Base-by-base conservation (phyloP, 2,113 vertebrate species). In the Percopsis transmontana region DNA sequence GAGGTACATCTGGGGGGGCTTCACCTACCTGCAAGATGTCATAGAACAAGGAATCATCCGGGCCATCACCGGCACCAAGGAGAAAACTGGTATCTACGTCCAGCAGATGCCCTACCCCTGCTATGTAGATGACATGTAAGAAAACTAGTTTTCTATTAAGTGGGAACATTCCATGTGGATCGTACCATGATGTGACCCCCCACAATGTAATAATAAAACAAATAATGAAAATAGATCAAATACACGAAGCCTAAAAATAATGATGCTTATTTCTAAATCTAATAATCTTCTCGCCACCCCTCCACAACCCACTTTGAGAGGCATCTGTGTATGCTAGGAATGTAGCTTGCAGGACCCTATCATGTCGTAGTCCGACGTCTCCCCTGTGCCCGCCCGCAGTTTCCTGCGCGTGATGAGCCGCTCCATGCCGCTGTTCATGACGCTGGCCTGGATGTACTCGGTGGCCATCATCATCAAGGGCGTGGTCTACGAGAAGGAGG, bases 71-170 rank as follows among this genome's bases (percentile, higher is more conserved):
- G 97, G 97, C 67, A 90, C 80, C 0, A 93, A 94, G 80, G 94
- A 95, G 87, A 97, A 88, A 76, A 98, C 93, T 0, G 97, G 97
- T 0, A 89, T 99, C 76, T 99, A 98, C 54, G 87, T 99, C 62
- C 97, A 99, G 77, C 97, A 99, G 91, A 99, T 99, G 97, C 97
- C 97, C 1, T 99, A 99, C 62, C 97, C 97, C 0, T 99, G 97
- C 81, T 99, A 97, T 0, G 97, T 99, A 0, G 97, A 99, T 81
- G 97, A 99, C 76, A 94, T 98, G 97, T 99, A 86, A 80, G 96
- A 89, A 40, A 1, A 38, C 51, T 4, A 10, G 20, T 40, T 16
- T 7, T 18, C n/a, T n/a, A n/a, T n/a, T n/a, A n/a, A n/a, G 18
- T 47, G 41, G 10, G 19, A 2, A 42, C 13, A 38, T n/a, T 33